A percentile compares a stretch with the other conserved stretches of the same genome.
phyloP scores from a whole-genome alignment of 1,140 invertebrate genomes.

The Euwallacea similis region DNA sequence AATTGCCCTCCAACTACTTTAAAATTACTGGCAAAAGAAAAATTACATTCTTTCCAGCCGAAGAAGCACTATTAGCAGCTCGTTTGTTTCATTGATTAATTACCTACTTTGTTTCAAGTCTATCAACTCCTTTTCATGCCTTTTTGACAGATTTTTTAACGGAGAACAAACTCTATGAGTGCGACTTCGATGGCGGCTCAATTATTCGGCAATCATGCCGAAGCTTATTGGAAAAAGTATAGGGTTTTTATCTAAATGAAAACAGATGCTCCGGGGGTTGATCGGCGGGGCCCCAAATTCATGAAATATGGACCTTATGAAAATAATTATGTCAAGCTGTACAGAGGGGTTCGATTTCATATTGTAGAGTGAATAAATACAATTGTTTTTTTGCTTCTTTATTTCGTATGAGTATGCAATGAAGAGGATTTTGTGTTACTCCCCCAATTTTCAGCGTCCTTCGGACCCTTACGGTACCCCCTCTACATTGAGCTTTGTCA shows the following conservation, averaged over 20 bases:
- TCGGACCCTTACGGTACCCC: too few relatives aligned
- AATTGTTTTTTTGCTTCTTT: too few relatives aligned
- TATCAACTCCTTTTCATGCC: not conserved
- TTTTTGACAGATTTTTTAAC: not conserved
- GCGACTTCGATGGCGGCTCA: slow-evolving; percentile 16
- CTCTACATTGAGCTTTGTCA: too few relatives aligned
- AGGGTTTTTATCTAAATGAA: slow-evolving; percentile 31
- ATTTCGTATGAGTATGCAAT: too few relatives aligned
- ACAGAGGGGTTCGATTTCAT: not conserved
- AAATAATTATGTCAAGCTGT: slow-evolving; percentile 8
- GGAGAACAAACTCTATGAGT: slow-evolving; percentile 1
- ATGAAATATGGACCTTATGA: slow-evolving; percentile 21
- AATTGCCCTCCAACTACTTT: too few relatives aligned
- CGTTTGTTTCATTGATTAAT: too few relatives aligned
- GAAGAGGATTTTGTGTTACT: too few relatives aligned
- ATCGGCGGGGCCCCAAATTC: slow-evolving; percentile 15
- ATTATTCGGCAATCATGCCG: slow-evolving; percentile 34
- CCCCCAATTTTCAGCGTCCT: too few relatives aligned
- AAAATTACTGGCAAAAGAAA: too few relatives aligned
- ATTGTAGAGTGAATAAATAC: not conserved
- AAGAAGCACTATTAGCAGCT: too few relatives aligned
- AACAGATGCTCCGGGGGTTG: slow-evolving; percentile 28
- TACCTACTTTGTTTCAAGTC: not conserved
- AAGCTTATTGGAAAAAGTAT: slow-evolving; percentile 32
- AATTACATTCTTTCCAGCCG: too few relatives aligned